These are phyloP conservation scores for Archocentrus centrarchus DNA, from an alignment of 2,113 vertebrate genomes.

Conservation along the genomic window DNA sequence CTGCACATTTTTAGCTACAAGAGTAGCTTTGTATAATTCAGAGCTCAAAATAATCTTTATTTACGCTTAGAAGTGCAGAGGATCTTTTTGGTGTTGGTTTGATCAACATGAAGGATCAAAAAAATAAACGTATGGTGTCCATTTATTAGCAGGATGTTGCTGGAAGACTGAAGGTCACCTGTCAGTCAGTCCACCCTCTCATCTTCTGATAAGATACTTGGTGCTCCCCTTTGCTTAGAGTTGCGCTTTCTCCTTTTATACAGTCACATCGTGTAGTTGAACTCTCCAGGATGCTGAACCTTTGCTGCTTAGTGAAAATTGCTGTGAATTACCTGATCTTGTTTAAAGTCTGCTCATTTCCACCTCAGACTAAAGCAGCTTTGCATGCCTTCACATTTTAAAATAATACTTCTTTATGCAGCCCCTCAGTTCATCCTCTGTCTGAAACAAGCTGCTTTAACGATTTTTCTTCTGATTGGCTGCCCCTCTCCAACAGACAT, in stretches of 20 bases:
- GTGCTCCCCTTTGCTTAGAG: background rate
- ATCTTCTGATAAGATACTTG: background rate
- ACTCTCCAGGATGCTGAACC: background rate
- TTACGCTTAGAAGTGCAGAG: background rate
- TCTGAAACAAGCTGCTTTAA: background rate
- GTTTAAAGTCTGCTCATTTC: background rate
- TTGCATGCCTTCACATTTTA: background rate
- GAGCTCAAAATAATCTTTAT: background rate
- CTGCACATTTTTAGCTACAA: background rate
- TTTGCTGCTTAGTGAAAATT: background rate
- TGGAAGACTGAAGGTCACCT: background rate
- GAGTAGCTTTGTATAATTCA: background rate
- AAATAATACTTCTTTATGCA: background rate
- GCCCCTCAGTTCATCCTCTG: background rate
- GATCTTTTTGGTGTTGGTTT: background rate
- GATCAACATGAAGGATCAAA: background rate
- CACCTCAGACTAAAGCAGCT: background rate
- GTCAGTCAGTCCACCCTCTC: background rate
- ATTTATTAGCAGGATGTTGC: background rate
- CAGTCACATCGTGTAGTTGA: background rate
- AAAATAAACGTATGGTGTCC: background rate
- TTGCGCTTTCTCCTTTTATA: background rate
- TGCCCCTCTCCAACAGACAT: background rate
- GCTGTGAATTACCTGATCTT: background rate
- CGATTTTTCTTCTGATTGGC: background rate